Evolutionary conservation across 2,113 vertebrate genomes (phyloP), one percentile per base, ranked within the genome.

Genomic region (Chionis minor): DNA sequence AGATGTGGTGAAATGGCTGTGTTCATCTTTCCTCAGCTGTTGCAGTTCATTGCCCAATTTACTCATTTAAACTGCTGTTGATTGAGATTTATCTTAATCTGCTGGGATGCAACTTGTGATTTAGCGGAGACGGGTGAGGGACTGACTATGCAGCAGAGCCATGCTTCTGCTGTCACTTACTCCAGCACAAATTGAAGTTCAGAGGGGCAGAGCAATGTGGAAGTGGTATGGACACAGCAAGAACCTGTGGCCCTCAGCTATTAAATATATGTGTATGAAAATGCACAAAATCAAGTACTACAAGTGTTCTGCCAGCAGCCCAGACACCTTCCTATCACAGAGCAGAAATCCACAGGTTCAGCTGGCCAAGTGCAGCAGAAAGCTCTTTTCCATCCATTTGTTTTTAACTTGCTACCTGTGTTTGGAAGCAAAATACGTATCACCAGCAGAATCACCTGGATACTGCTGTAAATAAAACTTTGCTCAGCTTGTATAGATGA

Each of bases 81-180:
- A 92, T 23, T 66, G 80, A 94, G 94, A 91, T 88, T 86, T 66
- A 45, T 80, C n/a, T 74, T 86, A 83, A 92, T 83, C 80, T 65
- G 27, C 75, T 86, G 88, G 86, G 75, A 83, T 45, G 55, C 0
- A 0, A 77, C 30, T 90, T 73, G 45, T 67, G 40, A 86, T 65
- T 86, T 70, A 61, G 63, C 1, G 0, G 74, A 52, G 71, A 49
- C 0, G 16, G 52, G 81, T 28, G 38, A 86, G 62, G 30, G 24
- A 66, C 78, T 72, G 74, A 19, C 2, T 2, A 52, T 33, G 66
- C 0, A 0, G 62, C 74, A 90, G 74, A 90, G 74, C 35, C 1
- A 3, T 18, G 54, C 33, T 82, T 67, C 52, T 80, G 71, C 62
- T 73, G 12, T 27, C 70, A 27, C 30, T 75, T 63, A 65, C n/a